A percentile compares a stretch with the other conserved stretches of the same genome.
Evolutionary conservation across 2,888 invertebrate genomes (phyloP).

Genomic region (Euplagia quadripunctaria): DNA sequence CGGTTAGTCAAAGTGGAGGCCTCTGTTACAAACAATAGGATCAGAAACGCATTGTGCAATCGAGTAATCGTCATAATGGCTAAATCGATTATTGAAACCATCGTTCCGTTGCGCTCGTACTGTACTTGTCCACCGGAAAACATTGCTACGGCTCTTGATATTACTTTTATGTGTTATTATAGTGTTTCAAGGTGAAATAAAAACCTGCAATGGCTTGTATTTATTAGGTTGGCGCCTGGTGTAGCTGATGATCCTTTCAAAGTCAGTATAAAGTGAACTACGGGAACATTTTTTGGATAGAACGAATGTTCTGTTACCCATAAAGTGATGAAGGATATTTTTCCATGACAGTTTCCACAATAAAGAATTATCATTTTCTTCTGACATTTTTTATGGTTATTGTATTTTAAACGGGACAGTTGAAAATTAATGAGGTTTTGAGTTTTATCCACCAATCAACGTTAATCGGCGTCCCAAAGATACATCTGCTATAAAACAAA

Average conservation of each 20-base stretch:
- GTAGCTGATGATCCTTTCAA: neutral
- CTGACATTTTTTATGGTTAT: too few relatives aligned
- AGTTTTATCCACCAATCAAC: too few relatives aligned
- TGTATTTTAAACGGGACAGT: neutral
- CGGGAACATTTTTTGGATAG: neutral
- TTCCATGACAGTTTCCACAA: too few relatives aligned
- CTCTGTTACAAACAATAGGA: constrained; percentile 52
- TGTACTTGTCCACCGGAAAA: constrained; percentile 52
- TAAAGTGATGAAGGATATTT: too few relatives aligned
- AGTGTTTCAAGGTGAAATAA: constrained; percentile 3
- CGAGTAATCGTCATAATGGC: constrained; percentile 62
- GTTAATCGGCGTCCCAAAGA: too few relatives aligned
- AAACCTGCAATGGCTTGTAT: neutral
- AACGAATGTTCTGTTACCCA: neutral
- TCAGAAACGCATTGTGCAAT: constrained; percentile 65
- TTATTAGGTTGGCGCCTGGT: neutral
- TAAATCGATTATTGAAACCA: constrained; percentile 60
- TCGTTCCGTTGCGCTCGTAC: constrained; percentile 56
- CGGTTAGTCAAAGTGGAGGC: constrained; percentile 12
- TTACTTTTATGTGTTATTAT: constrained; percentile 11
- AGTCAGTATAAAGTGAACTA: neutral
- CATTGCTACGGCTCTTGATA: constrained; percentile 37
- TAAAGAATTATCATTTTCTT: too few relatives aligned
- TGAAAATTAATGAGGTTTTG: too few relatives aligned
- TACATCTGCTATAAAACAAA: neutral